Evolutionary conservation across 2,797 vertebrate genomes (phyloP).

Genomic region (Cercopithecus diana): DNA sequence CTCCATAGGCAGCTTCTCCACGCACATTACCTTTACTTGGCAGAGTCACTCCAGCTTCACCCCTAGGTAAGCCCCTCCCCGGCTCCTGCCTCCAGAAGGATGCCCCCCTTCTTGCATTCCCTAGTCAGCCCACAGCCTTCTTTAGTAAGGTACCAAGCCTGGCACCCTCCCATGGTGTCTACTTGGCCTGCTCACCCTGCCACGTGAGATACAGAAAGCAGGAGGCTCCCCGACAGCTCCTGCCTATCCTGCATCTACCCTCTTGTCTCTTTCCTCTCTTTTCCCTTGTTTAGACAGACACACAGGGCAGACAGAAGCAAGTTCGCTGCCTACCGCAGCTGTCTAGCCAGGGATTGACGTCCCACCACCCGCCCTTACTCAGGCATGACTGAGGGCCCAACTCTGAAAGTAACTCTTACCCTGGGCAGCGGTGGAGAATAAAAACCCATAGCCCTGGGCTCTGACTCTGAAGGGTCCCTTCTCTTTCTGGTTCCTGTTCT

Average conservation of each 20-base stretch:
- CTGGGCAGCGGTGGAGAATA: fast-evolving
- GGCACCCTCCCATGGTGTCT: no score
- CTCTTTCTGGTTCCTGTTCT: neutral
- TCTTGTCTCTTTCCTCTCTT: neutral
- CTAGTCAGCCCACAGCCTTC: neutral
- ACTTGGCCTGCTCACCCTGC: no score
- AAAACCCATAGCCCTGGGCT: neutral
- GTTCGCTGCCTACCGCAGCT: neutral
- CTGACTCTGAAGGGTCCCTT: fast-evolving
- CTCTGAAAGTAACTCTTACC: neutral
- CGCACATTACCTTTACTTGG: neutral
- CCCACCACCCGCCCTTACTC: neutral
- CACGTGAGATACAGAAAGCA: fast-evolving
- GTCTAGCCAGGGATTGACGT: neutral
- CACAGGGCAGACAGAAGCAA: neutral
- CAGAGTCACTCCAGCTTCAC: neutral
- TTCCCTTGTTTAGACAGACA: neutral
- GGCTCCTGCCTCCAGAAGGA: neutral
- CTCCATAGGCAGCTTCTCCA: fast-evolving
- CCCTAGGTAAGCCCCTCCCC: neutral
- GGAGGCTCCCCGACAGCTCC: no score
- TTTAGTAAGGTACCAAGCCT: neutral
- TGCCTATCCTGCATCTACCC: neutral
- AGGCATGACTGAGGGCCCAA: neutral
- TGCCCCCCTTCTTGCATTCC: neutral